Percentiles rank a stretch among this genome's conserved stretches.
Evolutionary conservation across 2,888 invertebrate species (phyloP).

Genomic region (Papilio elwesi): DNA sequence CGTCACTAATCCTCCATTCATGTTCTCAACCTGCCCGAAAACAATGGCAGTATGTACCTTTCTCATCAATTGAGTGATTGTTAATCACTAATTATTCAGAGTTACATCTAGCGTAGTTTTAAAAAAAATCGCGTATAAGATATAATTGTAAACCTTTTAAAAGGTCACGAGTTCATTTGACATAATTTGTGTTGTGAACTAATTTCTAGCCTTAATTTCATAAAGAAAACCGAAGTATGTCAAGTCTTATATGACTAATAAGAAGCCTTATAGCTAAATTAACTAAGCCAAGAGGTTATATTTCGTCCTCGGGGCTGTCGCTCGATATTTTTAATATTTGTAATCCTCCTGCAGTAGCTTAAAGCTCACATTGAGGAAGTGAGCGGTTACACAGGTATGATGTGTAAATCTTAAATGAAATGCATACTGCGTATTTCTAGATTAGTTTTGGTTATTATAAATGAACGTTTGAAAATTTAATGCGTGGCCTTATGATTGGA

Average conservation of each 20-base stretch:
- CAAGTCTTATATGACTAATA: background rate
- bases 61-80: too few species aligned
- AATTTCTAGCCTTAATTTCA: constrained; percentile 2
- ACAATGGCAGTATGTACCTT: too few species aligned
- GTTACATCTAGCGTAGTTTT: background rate
- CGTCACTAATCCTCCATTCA: too few species aligned
- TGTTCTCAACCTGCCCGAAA: too few species aligned
- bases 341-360: background rate
- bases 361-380: background rate
- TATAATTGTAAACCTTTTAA: constrained; percentile 3
- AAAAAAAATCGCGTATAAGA: too few species aligned
- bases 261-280: background rate
- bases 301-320: background rate
- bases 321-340: too few species aligned
- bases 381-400: background rate
- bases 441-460: too few species aligned
- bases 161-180: background rate
- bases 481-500: too few species aligned
- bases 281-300: background rate
- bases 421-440: background rate
- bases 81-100: too few species aligned
- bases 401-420: background rate
- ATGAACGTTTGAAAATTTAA: background rate
- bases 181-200: constrained; percentile 2
- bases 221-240: constrained; percentile 10